Evolutionary conservation across 2,113 vertebrate species (phyloP).

Genomic region (Arothron firmamentum): DNA sequence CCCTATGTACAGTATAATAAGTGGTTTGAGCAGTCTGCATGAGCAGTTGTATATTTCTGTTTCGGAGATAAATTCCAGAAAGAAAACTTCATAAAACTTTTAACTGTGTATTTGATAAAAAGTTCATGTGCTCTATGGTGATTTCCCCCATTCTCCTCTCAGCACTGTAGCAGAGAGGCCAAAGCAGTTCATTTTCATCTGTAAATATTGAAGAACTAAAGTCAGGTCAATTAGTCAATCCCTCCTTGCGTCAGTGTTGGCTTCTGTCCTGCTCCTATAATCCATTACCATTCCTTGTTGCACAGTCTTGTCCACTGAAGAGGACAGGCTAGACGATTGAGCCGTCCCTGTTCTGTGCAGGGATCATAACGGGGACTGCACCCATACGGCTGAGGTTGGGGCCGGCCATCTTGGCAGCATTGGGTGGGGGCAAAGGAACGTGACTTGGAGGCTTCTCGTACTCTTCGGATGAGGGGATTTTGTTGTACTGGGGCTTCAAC

Average conservation of each 20-base stretch:
- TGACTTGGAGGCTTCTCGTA: constrained; percentile 81
- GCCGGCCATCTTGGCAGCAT: constrained; percentile 82
- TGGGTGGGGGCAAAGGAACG: constrained; percentile 73
- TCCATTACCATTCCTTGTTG: neutral
- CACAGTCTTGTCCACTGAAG: constrained; percentile 11
- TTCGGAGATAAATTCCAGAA: constrained; percentile 48
- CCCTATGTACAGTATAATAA: constrained; percentile 67
- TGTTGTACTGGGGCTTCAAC: constrained; percentile 87
- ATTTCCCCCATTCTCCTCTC: constrained; percentile 30
- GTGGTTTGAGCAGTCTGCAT: constrained; percentile 40
- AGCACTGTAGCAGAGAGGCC: constrained; percentile 39
- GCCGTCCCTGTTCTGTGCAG: constrained; percentile 95
- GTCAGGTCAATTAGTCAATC: constrained; percentile 22
- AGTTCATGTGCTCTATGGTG: constrained; percentile 53
- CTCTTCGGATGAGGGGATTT: constrained; percentile 87
- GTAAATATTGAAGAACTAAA: constrained; percentile 42
- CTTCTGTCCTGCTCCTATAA: constrained; percentile 27
- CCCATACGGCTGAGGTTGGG: constrained; percentile 98
- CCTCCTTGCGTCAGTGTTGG: constrained; percentile 15
- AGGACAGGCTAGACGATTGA: constrained; percentile 84
- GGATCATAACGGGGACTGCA: constrained; percentile 94
- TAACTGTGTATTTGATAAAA: constrained; percentile 51
- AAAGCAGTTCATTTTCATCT: constrained; percentile 20
- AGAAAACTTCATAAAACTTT: constrained; percentile 51
- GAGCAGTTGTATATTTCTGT: constrained; percentile 25